Base-by-base conservation (phyloP, 2,888 invertebrate species). In the Ennomos erosarius region DNA sequence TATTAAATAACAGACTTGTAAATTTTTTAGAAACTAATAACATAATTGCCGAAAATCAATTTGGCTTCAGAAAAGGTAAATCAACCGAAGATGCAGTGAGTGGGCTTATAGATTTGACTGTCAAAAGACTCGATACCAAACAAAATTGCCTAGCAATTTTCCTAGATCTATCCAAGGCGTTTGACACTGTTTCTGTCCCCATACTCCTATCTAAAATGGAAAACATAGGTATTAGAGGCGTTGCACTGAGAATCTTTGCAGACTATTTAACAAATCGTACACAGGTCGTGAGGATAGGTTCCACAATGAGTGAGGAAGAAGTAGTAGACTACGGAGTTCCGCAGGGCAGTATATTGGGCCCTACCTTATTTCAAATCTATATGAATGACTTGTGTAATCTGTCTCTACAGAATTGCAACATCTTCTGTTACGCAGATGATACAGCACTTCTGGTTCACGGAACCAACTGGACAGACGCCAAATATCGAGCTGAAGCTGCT, bases 21-120 rank as follows among this genome's bases (percentile, higher is more conserved):
- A 48, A 43, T 10, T 62, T 42, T 16, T 26, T 57, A 8, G 42
- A 45, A 46, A 33, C 33, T 37, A 44, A 57, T 12, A 35, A 57
- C 11, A 37, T 61, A 3, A 45, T 61, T 9, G 37, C 57, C 4
- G 34, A 51, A 12, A 60, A 57, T 11, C 55, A 64, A 49, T 64
- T 51, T 43, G 60, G 58, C 9, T 64, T 64, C 47, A 61, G 61
- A 13, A 48, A 11, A 33, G 55, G 55, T 0, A 48, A 48, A 38
- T 38, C 4, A 6, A 44, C 26, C 26, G 26, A 26, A 26, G 55
- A 62, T 33, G 62, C 59, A n/a, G 51, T 65, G 1, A 35, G 10
- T 13, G 37, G 37, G 6, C 26, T 60, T 0, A 52, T 38, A 10
- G 38, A 43, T 43, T 40, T 26, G 9, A 16, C 55, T 5, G 11